phyloP scores from a whole-genome alignment of 2,888 invertebrate species.

The Caenorhabditis sp. region DNA sequence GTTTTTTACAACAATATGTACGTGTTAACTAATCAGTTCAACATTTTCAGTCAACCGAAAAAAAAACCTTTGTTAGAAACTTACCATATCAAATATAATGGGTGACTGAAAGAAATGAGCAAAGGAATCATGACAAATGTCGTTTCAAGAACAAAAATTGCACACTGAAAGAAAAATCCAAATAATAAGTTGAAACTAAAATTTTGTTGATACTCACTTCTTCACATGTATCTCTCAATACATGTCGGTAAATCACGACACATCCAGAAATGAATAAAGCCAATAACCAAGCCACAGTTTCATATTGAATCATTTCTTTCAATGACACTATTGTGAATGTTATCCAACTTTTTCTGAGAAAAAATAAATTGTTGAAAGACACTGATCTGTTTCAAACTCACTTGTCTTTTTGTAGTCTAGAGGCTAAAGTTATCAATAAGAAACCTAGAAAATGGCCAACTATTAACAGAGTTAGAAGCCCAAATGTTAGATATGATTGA shows the following conservation, averaged over 20 bases:
- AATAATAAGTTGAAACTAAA: background rate
- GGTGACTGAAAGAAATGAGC: conserved; percentile 47
- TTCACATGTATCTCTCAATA: conserved; percentile 40
- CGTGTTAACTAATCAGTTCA: no score
- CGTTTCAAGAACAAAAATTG: conserved; percentile 35
- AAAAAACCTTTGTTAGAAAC: conserved; percentile 1
- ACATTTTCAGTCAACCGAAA: no score
- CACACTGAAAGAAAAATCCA: conserved; percentile 22
- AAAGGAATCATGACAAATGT: conserved; percentile 46
- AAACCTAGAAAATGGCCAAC: conserved; percentile 37
- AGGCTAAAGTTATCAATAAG: conserved; percentile 14
- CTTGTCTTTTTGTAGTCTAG: conserved; percentile 31
- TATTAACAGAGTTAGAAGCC: conserved; percentile 45
- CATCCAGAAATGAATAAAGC: conserved; percentile 45
- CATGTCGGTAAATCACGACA: conserved; percentile 40
- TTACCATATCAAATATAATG: conserved; percentile 48
- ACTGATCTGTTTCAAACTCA: conserved; percentile 6
- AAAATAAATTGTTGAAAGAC: background rate
- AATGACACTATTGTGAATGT: conserved; percentile 39
- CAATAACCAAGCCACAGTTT: conserved; percentile 45
- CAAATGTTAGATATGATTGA: conserved; percentile 35
- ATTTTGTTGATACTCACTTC: conserved; percentile 27
- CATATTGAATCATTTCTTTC: conserved; percentile 46
- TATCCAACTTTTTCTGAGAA: conserved; percentile 37
- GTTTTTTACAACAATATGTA: no score